Base-by-base conservation (phyloP, 1,140 invertebrate species). In the Aplysia californica region DNA sequence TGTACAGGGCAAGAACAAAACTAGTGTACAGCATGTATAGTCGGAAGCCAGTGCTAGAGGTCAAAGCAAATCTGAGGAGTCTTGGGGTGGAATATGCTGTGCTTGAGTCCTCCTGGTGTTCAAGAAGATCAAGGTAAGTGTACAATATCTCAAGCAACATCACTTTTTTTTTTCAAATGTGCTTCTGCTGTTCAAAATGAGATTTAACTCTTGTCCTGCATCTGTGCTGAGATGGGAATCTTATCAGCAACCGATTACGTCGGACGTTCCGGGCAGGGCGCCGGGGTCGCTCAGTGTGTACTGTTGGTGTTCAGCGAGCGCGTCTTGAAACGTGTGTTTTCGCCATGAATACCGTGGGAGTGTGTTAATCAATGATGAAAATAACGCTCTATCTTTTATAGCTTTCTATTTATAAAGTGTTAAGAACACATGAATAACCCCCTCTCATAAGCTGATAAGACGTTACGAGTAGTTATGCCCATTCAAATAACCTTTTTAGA, bases 1-100 rank as follows among this genome's bases (percentile, higher is more conserved):
- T n/a, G n/a, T 29, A 21, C 88, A 95, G 94, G 79, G 91, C 93
- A 79, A 90, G 94, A 23, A 95, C 94, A 1, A 92, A 93, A 80
- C 92, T 92, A 80, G 84, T 92, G 20, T 92, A 92, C 76, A 84
- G 88, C 4, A 90, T 92, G 77, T 92, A 91, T 81, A 91, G 89
- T 66, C 81, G 89, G 55, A 88, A 89, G 80, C 80, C 87, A 26
- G 80, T 86, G n/a, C 75, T 81, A 31, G 85, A 90, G 65, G 90
- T 92, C 0, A 85, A 90, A 76, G 72, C 83, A 41, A 87, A 86
- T 59, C 76, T 91, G 3, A 80, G 82, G 31, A 80, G 86, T 33
- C 83, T 90, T 20, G 79, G 87, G 36, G 86, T 90, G 0, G 84
- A 88, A 36, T 91, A 91, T 77, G 86, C 88, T 15, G 91, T 92